Base-by-base conservation (phyloP, 23 tunicate species). In the Halocynthia aurantium region DNA sequence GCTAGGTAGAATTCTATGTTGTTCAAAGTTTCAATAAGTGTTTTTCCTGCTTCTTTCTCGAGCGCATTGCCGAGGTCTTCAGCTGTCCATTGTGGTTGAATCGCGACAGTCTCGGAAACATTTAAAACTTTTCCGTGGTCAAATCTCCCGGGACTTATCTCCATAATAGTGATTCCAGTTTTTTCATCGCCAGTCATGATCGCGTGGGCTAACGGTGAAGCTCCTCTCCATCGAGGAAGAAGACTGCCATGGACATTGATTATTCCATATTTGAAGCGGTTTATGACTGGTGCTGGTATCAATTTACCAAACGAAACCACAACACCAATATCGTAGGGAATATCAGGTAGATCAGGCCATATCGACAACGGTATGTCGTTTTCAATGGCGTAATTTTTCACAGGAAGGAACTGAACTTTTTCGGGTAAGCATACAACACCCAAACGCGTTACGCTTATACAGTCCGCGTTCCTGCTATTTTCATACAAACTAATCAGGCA, bases 271-370 rank as follows among this genome's bases (percentile, higher is more conserved):
- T 51, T 64, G 71, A 80, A 90, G 6, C 61, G 60, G 6, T 90
- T 52, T 50, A 90, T 90, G 44, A 90, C 21, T 15, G 61, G 21
- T 15, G 52, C 18, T 2, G 96, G 89, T 8, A 90, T 67, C 58
- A 84, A 52, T 60, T 81, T 81, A 49, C 96, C 96, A 63, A 90
- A 90, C 66, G 96, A 90, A 18, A 81, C 90, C 22, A 90, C 90
- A 6, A 90, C 86, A 8, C 83, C 96, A 8, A 90, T 75, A 72
- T 90, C 96, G 61, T 78, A 85, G 8, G 40, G 60, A 8, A n/a
- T 22, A 7, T 62, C 15, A 7, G 81, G 84, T 57, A 73, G 22
- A 17, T 78, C 62, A 10, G 81, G 77, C 88, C 88, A 88, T 52
- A 56, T 67, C 55, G 67, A 77, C 9, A 83, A 6, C 8, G 81